Conservation (phyloP, 2,113 vertebrate species). For the Phainopepla nitens region DNA sequence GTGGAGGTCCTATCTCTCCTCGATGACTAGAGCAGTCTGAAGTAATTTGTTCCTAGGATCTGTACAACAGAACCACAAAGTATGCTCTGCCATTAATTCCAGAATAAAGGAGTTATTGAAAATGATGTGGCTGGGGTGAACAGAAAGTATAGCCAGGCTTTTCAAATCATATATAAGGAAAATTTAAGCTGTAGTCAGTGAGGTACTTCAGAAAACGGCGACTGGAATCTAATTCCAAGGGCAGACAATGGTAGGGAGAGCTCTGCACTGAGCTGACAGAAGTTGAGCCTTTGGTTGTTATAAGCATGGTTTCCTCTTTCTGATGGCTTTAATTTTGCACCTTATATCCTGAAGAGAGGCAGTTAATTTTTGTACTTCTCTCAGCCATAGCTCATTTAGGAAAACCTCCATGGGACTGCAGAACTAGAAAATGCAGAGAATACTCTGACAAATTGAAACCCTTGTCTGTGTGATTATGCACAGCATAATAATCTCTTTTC, state of each 20-base stretch:
- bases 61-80: not conserved
- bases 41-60: slow-evolving; percentile 21
- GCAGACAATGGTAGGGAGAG: slow-evolving; percentile 37
- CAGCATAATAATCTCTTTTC: not conserved
- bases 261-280: not conserved
- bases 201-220: slow-evolving; percentile 29
- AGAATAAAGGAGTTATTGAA: slow-evolving; percentile 30
- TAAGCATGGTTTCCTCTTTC: not conserved
- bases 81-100: slow-evolving; percentile 27
- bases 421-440: not conserved
- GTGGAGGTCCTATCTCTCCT: slow-evolving; percentile 4
- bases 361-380: slow-evolving; percentile 47
- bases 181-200: slow-evolving; percentile 42
- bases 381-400: slow-evolving; percentile 32
- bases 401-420: not conserved
- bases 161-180: slow-evolving; percentile 41
- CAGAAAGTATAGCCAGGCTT: slow-evolving; percentile 40
- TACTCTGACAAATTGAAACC: not conserved
- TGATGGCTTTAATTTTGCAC: slow-evolving; percentile 49
- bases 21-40: slow-evolving; percentile 11
- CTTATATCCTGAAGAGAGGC: slow-evolving; percentile 34
- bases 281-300: slow-evolving; percentile 29
- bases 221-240: slow-evolving; percentile 26
- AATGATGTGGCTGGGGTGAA: slow-evolving; percentile 8
- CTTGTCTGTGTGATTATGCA: not conserved